Percentiles rank a stretch among this genome's conserved stretches.
Evolutionary conservation across 1,140 invertebrate genomes (phyloP).

Genomic region (Diabrotica undecimpunctata): DNA sequence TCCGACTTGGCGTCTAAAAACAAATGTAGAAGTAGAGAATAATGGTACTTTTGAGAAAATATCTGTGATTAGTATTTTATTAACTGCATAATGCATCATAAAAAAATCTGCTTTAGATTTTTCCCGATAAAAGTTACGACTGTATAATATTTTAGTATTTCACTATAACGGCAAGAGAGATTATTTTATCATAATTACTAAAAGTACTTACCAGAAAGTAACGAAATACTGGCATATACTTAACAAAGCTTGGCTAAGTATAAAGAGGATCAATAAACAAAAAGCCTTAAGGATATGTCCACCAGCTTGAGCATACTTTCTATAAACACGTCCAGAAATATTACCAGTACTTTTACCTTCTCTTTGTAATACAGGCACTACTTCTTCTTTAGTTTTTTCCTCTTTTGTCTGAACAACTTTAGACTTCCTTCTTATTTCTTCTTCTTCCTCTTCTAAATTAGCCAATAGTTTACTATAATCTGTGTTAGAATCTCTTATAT

Average conservation of each 20-base stretch:
- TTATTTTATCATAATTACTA: neutral
- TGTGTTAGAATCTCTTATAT: conserved; percentile 44
- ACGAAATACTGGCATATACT: conserved; percentile 56
- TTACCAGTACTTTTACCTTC: conserved; percentile 46
- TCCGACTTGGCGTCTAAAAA: no score
- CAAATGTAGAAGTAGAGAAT: no score
- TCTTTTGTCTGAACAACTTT: conserved; percentile 9
- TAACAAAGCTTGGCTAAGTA: conserved; percentile 52
- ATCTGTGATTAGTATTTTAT: no score
- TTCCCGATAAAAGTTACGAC: no score
- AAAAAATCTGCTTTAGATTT: no score
- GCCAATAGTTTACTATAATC: conserved; percentile 55
- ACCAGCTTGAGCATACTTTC: conserved; percentile 58
- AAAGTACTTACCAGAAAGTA: conserved; percentile 57
- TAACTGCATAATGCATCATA: no score
- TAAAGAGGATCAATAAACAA: conserved; percentile 52
- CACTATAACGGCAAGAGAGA: no score
- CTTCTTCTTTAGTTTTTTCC: conserved; percentile 28
- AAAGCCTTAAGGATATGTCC: conserved; percentile 52
- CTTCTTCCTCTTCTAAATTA: conserved; percentile 48
- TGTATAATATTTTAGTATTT: no score
- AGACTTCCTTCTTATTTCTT: conserved; percentile 37
- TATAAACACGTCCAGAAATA: conserved; percentile 56
- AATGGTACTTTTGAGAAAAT: no score
- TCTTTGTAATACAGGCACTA: conserved; percentile 60